Percentiles rank a stretch among this genome's conserved stretches.
These are phyloP conservation scores for Pterocles gutturalis DNA, from an alignment of 2,113 vertebrate genomes.

Conservation along the genomic window DNA sequence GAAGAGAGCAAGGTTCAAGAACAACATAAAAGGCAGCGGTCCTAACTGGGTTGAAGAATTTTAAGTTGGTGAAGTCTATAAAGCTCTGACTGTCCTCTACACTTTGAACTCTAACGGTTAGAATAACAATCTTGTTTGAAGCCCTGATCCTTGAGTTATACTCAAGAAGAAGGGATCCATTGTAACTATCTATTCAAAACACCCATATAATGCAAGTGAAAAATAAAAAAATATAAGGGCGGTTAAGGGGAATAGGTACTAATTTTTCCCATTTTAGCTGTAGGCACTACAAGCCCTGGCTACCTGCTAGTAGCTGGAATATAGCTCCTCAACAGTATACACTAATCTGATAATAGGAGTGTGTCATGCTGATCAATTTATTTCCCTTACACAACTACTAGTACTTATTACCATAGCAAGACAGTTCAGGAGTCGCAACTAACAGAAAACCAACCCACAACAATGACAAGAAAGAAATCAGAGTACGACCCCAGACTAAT, in stretches of 20 bases:
- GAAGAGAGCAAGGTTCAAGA: conserved; percentile 6
- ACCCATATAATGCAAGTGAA: not conserved
- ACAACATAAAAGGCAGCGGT: not conserved
- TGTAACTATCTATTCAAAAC: not conserved
- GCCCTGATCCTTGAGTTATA: not conserved
- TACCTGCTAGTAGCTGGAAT: not conserved
- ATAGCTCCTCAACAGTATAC: not conserved
- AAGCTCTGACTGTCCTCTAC: not conserved
- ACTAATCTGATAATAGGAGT: not conserved
- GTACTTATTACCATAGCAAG: not conserved
- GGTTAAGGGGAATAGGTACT: not conserved
- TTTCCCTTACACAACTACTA: not conserved
- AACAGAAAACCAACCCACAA: not conserved
- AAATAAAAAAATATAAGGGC: not conserved
- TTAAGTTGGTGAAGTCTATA: not conserved
- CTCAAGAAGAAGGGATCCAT: conserved; percentile 5
- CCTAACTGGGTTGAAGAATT: not conserved
- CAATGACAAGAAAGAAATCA: not conserved
- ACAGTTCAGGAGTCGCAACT: not conserved
- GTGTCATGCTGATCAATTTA: not conserved
- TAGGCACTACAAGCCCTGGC: not conserved
- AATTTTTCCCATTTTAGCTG: not conserved
- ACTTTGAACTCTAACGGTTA: conserved; percentile 36
- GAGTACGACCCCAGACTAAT: not conserved
- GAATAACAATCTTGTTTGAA: conserved; percentile 2